Evolutionary conservation across 2,888 invertebrate genomes (phyloP).

Genomic region (Xestia sexstrigata): DNA sequence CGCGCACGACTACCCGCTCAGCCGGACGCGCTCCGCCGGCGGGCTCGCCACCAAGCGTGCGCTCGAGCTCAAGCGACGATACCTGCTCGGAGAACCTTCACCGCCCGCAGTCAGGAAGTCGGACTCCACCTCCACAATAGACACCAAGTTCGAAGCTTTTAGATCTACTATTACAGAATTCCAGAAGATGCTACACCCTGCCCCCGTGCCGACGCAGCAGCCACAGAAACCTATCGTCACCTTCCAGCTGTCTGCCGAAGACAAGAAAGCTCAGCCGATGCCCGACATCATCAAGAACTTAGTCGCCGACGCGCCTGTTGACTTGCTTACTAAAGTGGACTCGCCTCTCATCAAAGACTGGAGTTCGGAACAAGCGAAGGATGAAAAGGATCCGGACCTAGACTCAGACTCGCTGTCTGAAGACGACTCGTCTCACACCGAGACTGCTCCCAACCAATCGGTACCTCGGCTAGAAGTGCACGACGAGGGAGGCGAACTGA

Average conservation of each 20-base stretch:
- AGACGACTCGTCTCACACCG: constrained; percentile 83
- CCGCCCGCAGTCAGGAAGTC: constrained; percentile 94
- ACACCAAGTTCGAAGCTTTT: constrained; percentile 96
- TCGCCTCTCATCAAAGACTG: constrained; percentile 78
- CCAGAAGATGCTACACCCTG: constrained; percentile 96
- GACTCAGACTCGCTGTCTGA: constrained; percentile 91
- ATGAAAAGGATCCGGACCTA: constrained; percentile 86
- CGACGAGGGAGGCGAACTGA: constrained; percentile 92
- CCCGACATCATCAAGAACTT: constrained; percentile 91
- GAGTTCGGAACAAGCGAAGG: constrained; percentile 88
- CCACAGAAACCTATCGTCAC: constrained; percentile 75
- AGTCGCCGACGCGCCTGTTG: constrained; percentile 82
- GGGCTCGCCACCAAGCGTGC: constrained; percentile 97
- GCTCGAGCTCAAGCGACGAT: constrained; percentile 96
- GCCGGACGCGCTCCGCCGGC: constrained; percentile 96
- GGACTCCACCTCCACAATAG: constrained; percentile 95
- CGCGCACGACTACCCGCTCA: constrained; percentile 94
- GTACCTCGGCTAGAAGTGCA: constrained; percentile 94
- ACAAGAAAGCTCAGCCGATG: constrained; percentile 89
- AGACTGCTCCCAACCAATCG: constrained; percentile 83
- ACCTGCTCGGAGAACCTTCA: constrained; percentile 94
- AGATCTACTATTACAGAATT: constrained; percentile 96
- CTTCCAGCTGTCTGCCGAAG: constrained; percentile 79
- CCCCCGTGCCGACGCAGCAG: constrained; percentile 80
- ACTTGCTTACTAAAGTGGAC: constrained; percentile 82